Evolutionary conservation across 30 jellyfish, hydroid and myxozoan species (phyloP).

Genomic region (Turritopsis dohrnii): DNA sequence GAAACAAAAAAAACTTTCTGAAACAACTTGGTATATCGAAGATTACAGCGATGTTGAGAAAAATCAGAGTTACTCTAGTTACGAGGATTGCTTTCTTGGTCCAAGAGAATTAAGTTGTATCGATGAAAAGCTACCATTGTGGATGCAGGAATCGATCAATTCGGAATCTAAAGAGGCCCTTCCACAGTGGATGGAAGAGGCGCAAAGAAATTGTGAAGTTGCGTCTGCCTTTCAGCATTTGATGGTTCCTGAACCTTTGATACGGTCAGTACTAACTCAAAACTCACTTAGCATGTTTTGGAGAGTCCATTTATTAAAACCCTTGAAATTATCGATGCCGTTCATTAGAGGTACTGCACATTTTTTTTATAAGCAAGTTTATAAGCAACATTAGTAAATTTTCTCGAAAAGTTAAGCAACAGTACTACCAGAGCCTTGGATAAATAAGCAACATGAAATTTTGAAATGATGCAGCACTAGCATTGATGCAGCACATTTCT

Average conservation of each 20-base stretch:
- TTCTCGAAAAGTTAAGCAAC: too few relatives aligned
- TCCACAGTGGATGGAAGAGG: not conserved
- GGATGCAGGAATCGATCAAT: constrained; percentile 26
- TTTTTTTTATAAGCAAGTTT: too few relatives aligned
- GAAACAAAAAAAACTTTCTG: not conserved
- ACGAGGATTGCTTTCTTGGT: not conserved
- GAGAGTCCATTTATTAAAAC: too few relatives aligned
- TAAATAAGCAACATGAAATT: too few relatives aligned
- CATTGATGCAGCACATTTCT: too few relatives aligned
- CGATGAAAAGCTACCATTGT: constrained; percentile 18
- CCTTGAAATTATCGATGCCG: too few relatives aligned
- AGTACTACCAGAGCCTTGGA: too few relatives aligned
- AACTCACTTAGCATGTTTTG: too few relatives aligned
- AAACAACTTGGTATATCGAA: not conserved
- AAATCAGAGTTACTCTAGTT: not conserved
- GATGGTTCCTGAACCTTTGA: not conserved
- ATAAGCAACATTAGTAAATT: too few relatives aligned
- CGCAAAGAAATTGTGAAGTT: not conserved
- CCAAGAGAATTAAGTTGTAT: not conserved
- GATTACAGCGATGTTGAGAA: not conserved
- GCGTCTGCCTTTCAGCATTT: not conserved
- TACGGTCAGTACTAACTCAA: not conserved
- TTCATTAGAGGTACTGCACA: too few relatives aligned
- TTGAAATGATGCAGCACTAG: too few relatives aligned
- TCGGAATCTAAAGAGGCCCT: not conserved